Percentiles rank a stretch among this genome's conserved stretches.
These are phyloP conservation scores for Sinosuthora webbiana DNA, from an alignment of 2,113 vertebrate species.

Conservation along the genomic window DNA sequence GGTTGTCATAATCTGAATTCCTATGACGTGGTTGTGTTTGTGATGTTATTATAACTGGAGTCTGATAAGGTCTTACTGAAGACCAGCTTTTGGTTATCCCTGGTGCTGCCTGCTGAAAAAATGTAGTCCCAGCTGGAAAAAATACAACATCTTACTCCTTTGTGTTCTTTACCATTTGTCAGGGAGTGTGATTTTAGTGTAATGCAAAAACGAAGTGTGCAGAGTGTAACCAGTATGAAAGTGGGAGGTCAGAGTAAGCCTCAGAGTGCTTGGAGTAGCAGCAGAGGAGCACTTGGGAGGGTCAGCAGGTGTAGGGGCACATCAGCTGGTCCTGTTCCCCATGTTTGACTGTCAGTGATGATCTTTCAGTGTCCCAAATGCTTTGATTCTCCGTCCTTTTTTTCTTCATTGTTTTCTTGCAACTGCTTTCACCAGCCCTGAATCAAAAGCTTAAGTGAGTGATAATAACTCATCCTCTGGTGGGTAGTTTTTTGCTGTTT, in stretches of 20 bases:
- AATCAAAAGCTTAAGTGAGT: slow-evolving; percentile 20
- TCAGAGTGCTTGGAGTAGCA: neutral
- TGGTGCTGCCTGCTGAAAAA: neutral
- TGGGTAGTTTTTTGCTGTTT: neutral
- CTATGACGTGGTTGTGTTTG: neutral
- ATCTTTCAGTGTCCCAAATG: neutral
- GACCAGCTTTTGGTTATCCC: neutral
- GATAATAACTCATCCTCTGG: slow-evolving; percentile 64
- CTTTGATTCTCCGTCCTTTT: neutral
- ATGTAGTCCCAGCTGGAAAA: neutral
- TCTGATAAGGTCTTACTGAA: neutral
- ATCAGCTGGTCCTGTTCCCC: neutral
- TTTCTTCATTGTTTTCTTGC: neutral
- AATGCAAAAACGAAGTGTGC: neutral
- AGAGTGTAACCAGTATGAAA: neutral
- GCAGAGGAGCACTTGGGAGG: neutral
- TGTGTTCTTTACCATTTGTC: neutral
- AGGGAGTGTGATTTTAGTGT: neutral
- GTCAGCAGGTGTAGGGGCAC: neutral
- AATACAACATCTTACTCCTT: neutral
- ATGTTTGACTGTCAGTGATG: neutral
- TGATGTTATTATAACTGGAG: neutral
- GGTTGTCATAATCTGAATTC: neutral
- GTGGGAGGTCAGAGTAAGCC: neutral
- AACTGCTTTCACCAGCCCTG: slow-evolving; percentile 14